phyloP scores from a whole-genome alignment of 2,113 vertebrate species.

The Chroicocephalus ridibundus region DNA sequence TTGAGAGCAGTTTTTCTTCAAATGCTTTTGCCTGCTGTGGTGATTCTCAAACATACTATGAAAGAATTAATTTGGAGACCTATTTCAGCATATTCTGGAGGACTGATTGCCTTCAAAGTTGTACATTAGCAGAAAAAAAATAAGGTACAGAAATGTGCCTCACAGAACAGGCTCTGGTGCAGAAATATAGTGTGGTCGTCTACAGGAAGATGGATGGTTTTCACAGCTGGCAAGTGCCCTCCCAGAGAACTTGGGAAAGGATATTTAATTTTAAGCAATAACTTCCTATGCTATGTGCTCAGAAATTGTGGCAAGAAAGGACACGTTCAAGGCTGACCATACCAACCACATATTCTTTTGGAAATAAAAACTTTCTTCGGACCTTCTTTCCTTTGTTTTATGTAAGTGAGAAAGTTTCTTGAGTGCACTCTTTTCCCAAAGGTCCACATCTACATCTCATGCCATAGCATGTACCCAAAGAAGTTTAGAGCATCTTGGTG shows the following conservation, averaged over 20 bases:
- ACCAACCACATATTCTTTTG: background rate
- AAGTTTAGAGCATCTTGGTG: background rate
- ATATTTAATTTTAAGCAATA: background rate
- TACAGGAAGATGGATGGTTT: background rate
- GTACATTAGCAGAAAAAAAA: background rate
- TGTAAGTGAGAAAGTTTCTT: background rate
- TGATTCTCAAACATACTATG: background rate
- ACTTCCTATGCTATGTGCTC: background rate
- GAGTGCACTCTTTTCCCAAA: background rate
- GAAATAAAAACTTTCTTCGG: background rate
- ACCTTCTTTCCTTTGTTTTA: background rate
- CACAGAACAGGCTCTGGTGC: background rate
- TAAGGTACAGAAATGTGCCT: background rate
- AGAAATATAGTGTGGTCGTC: background rate
- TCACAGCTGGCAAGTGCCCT: background rate
- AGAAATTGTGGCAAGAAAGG: background rate
- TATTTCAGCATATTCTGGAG: background rate
- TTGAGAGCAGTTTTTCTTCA: constrained; percentile 10
- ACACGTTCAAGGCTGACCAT: background rate
- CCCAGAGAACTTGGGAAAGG: background rate
- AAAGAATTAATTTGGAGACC: constrained; percentile 6
- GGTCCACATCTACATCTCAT: background rate
- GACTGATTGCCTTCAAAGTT: background rate
- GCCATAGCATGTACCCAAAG: background rate
- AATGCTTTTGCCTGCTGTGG: background rate